Percentiles rank a stretch among this genome's conserved stretches.
Conservation (phyloP, 1,140 invertebrate genomes). For the Ceratina calcarata region DNA sequence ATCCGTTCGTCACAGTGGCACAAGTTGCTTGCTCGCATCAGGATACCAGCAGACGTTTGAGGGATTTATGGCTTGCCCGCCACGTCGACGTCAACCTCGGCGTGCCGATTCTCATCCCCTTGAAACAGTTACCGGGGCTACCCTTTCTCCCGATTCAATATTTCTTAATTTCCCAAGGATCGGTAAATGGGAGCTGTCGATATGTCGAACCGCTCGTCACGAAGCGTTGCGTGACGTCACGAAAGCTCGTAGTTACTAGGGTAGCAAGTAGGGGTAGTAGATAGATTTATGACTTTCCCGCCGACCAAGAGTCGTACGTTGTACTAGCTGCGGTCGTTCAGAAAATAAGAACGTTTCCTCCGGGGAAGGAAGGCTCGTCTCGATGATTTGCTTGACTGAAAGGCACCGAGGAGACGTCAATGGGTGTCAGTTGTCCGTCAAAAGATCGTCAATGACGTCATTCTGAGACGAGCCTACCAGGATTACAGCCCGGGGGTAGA, state of each 20-base stretch:
- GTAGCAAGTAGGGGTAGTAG: constrained; percentile 71
- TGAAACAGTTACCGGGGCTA: neutral
- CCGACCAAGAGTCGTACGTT: constrained; percentile 51
- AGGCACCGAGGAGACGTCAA: constrained; percentile 23
- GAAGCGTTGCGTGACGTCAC: constrained; percentile 72
- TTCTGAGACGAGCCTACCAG: constrained; percentile 79
- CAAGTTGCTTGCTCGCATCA: constrained; percentile 76
- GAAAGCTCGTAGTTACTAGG: constrained; percentile 74
- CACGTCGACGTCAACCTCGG: constrained; percentile 48
- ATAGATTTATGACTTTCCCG: constrained; percentile 67
- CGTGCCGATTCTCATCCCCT: constrained; percentile 14
- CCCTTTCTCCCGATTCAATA: too few relatives aligned
- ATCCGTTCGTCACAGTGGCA: constrained; percentile 80
- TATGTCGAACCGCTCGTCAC: constrained; percentile 50
- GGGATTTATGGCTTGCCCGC: constrained; percentile 76
- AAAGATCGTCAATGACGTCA: constrained; percentile 80
- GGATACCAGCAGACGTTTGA: constrained; percentile 79
- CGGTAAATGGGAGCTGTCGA: constrained; percentile 23
- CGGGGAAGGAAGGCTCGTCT: constrained; percentile 8
- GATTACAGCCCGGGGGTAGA: constrained; percentile 78
- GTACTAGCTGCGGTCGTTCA: neutral
- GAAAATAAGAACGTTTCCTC: constrained; percentile 37
- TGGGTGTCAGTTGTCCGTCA: constrained; percentile 76
- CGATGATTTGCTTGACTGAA: constrained; percentile 13
- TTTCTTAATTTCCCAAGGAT: too few relatives aligned